Evolutionary conservation across 2,797 vertebrate species (phyloP).

Genomic region (Sebastes iracundus): DNA sequence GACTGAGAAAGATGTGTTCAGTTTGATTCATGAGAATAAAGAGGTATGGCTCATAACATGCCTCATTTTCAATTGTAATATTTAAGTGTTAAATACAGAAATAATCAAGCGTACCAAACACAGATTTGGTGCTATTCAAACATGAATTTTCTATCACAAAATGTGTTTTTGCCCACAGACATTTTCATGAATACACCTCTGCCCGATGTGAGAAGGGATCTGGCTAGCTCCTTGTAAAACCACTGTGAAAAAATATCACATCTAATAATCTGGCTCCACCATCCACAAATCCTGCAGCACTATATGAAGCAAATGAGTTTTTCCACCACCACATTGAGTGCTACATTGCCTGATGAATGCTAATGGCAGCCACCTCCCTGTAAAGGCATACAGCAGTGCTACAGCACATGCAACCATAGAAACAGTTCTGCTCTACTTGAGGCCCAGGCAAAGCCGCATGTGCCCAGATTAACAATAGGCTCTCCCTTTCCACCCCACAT

Average conservation of each 20-base stretch:
- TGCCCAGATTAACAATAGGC: slow-evolving; percentile 80
- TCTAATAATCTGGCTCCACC: slow-evolving; percentile 48
- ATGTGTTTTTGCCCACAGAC: slow-evolving; percentile 15
- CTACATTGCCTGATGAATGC: slow-evolving; percentile 75
- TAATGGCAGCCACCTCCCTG: slow-evolving; percentile 74
- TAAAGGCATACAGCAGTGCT: slow-evolving; percentile 69
- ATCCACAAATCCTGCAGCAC: slow-evolving; percentile 57
- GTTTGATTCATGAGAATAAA: slow-evolving; percentile 34
- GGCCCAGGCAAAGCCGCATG: slow-evolving; percentile 63
- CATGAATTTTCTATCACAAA: slow-evolving; percentile 4
- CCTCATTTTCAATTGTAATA: slow-evolving; percentile 16
- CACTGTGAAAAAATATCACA: slow-evolving; percentile 22
- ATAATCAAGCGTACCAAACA: slow-evolving; percentile 12
- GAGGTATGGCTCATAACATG: neutral
- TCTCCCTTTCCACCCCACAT: slow-evolving; percentile 57
- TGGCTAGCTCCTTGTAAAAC: slow-evolving; percentile 11
- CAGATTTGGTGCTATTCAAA: slow-evolving; percentile 21
- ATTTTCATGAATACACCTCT: slow-evolving; percentile 10
- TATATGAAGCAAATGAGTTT: slow-evolving; percentile 71
- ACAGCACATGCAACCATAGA: slow-evolving; percentile 80
- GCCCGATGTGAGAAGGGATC: slow-evolving; percentile 1
- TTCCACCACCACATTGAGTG: slow-evolving; percentile 58
- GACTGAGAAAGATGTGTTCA: slow-evolving; percentile 2
- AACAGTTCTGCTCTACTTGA: slow-evolving; percentile 81
- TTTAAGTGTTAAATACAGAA: slow-evolving; percentile 9